Evolutionary conservation across 2,797 vertebrate genomes (phyloP), one percentile per base, ranked within the genome.

Genomic region (Catamblyrhynchus diadema): DNA sequence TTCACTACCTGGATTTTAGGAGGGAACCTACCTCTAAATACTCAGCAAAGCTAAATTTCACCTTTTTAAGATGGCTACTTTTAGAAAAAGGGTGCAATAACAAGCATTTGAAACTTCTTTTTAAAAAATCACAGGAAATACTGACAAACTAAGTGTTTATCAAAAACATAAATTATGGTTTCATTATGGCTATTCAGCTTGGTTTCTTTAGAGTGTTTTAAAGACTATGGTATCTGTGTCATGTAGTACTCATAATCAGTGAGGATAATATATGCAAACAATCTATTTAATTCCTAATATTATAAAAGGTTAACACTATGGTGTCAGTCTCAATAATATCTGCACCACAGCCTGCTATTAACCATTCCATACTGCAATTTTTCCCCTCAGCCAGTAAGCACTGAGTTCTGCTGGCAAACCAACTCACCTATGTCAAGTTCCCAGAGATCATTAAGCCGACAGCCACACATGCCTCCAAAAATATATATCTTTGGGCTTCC

Each of bases 401-500:
- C 39, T 73, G 57, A 82, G 45, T 79, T 85, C 48, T 61, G 41
- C 50, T 54, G 50, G 61, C 77, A 94, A 64, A 88, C 33, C 32
- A 91, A 93, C 97, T 98, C 97, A 99, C 99, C 98, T 39, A 99
- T 97, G 81, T 99, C 99, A 77, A 99, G 98, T 91, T 99, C 98
- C 99, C 99, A 99, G 80, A 99, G 97, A 96, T 99, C 99, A 39
- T 98, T 98, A 62, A 99, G 97, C 44, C 99, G 98, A 89, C 97
- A 94, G 62, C 99, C 99, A 88, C 98, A 98, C 99, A 99, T 99
- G 85, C 99, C 99, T 79, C 99, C 99, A 93, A 99, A 99, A 97
- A 99, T 95, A 96, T 98, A 99, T 87, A 99, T 99, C 96, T 99
- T 99, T 30, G 98, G 98, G 72, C 97, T 98, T 81, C 98, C 96